phyloP scores from a whole-genome alignment of 2,888 invertebrate genomes.

The Cremastobaeus sp. region DNA sequence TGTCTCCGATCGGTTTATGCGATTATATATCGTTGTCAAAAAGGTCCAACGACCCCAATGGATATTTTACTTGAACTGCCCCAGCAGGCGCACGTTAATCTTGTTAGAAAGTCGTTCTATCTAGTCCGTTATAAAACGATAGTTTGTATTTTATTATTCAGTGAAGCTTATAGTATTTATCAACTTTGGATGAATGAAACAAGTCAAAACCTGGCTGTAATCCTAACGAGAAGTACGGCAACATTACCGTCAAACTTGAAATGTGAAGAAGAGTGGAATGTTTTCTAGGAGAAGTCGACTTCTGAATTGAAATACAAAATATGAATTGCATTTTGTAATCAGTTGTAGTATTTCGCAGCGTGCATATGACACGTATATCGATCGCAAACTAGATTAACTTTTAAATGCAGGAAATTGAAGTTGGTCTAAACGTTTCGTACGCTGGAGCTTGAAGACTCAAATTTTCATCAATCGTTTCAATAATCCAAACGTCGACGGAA shows the following conservation, averaged over 20 bases:
- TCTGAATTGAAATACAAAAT: too few species aligned
- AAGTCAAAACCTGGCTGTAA: too few species aligned
- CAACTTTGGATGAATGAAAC: background rate
- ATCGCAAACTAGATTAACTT: background rate
- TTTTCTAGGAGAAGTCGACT: too few species aligned
- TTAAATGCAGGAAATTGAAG: constrained; percentile 22
- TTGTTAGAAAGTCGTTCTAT: constrained; percentile 62
- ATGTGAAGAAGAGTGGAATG: too few species aligned
- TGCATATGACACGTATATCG: too few species aligned
- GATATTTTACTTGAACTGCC: constrained; percentile 38
- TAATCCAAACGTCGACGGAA: constrained; percentile 26
- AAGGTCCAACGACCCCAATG: constrained; percentile 62
- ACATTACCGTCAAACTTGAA: too few species aligned
- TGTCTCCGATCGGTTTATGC: constrained; percentile 70
- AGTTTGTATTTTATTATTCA: constrained; percentile 60
- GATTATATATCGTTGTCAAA: constrained; percentile 75
- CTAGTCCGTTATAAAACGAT: constrained; percentile 56
- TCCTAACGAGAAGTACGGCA: too few species aligned
- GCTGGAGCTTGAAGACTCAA: background rate
- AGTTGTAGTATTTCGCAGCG: too few species aligned
- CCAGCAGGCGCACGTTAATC: constrained; percentile 65
- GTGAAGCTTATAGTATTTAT: constrained; percentile 2
- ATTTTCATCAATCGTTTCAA: constrained; percentile 30
- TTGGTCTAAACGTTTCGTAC: background rate
- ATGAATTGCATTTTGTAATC: background rate